A percentile compares a stretch with the other conserved stretches of the same genome.
These are phyloP conservation scores for Phrynocephalus versicolor DNA, from an alignment of 2,113 vertebrate genomes.

Conservation along the genomic window DNA sequence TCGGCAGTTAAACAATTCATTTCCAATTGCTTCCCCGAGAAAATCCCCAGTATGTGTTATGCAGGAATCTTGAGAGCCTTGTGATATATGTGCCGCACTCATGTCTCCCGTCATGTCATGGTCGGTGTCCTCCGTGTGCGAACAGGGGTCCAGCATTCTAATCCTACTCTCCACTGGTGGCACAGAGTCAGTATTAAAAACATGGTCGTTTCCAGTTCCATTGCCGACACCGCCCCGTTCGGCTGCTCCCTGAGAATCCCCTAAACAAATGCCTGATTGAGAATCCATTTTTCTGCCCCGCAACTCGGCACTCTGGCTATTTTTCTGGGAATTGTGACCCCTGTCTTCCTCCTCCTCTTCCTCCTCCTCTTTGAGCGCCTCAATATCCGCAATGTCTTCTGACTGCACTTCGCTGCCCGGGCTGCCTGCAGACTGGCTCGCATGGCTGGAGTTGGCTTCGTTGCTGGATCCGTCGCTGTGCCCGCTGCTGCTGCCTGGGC, in stretches of 20 bases:
- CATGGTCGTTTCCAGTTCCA: slow-evolving; percentile 79
- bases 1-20: slow-evolving; percentile 93
- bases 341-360: slow-evolving; percentile 87
- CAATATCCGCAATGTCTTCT: slow-evolving; percentile 96
- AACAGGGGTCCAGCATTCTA: slow-evolving; percentile 87
- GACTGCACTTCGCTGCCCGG: slow-evolving; percentile 96
- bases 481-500: slow-evolving; percentile 95
- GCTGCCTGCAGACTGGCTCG: slow-evolving; percentile 95
- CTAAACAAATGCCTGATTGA: slow-evolving; percentile 81
- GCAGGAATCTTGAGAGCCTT: slow-evolving; percentile 90
- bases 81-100: slow-evolving; percentile 82
- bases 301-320: slow-evolving; percentile 78
- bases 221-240: slow-evolving; percentile 76
- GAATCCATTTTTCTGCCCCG: slow-evolving; percentile 89
- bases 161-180: slow-evolving; percentile 83
- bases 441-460: slow-evolving; percentile 92
- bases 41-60: slow-evolving; percentile 89
- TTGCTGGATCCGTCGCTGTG: slow-evolving; percentile 96
- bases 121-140: slow-evolving; percentile 82
- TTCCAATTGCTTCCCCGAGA: slow-evolving; percentile 92
- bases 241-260: slow-evolving; percentile 75
- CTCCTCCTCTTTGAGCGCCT: slow-evolving; percentile 94
- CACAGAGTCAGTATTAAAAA: slow-evolving; percentile 82
- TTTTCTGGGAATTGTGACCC: slow-evolving; percentile 81
- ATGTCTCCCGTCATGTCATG: slow-evolving; percentile 81